These are phyloP conservation scores for Drosophila cracens DNA, from an alignment of 2,888 invertebrate species.

Conservation along the genomic window DNA sequence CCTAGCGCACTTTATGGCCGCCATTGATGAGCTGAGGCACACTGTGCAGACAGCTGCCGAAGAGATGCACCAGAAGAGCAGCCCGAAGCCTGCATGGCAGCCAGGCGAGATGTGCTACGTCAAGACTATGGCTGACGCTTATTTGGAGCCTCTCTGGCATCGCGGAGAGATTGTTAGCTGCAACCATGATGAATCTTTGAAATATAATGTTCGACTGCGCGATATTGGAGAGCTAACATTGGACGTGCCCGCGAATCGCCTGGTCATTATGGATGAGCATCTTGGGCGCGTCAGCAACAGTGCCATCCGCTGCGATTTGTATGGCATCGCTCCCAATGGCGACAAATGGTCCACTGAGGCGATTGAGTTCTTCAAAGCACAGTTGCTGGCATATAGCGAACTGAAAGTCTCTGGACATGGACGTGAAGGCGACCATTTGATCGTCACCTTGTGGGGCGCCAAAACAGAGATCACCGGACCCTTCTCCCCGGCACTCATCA, in stretches of 20 bases:
- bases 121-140: slow-evolving; percentile 80
- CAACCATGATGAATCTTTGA: neutral
- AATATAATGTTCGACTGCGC: slow-evolving; percentile 87
- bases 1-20: slow-evolving; percentile 85
- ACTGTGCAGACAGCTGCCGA: slow-evolving; percentile 85
- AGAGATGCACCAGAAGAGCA: neutral
- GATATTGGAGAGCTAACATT: slow-evolving; percentile 87
- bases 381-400: slow-evolving; percentile 86
- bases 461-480: slow-evolving; percentile 87
- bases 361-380: slow-evolving; percentile 87
- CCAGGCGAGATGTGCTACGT: slow-evolving; percentile 86
- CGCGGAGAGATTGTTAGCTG: slow-evolving; percentile 85
- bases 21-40: slow-evolving; percentile 85
- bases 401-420: slow-evolving; percentile 71
- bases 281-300: slow-evolving; percentile 87
- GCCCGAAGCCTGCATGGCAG: slow-evolving; percentile 84
- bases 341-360: slow-evolving; percentile 86
- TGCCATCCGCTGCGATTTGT: slow-evolving; percentile 89
- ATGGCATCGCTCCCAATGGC: slow-evolving; percentile 89
- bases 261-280: slow-evolving; percentile 84
- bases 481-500: slow-evolving; percentile 87
- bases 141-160: slow-evolving; percentile 85
- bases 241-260: slow-evolving; percentile 84
- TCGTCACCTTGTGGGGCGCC: slow-evolving; percentile 88
- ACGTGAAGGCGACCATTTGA: neutral